These are phyloP conservation scores for Acrocera orbiculus DNA, from an alignment of 2,888 invertebrate species.

Conservation along the genomic window DNA sequence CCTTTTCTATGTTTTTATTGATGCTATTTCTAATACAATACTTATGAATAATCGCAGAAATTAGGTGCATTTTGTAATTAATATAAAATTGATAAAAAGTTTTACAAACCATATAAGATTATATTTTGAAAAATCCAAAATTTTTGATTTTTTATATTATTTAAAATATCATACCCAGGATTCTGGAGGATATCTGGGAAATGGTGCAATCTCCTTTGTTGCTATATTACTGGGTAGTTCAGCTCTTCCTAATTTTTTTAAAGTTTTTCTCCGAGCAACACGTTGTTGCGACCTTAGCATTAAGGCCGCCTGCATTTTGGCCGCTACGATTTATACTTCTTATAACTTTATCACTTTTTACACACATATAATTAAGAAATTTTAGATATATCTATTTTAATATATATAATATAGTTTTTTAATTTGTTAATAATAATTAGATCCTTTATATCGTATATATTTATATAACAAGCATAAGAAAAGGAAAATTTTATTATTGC, in stretches of 20 bases:
- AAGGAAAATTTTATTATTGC: too few relatives aligned
- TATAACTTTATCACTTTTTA: constrained; percentile 19
- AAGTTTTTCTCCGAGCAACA: constrained; percentile 62
- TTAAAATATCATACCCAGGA: constrained; percentile 40
- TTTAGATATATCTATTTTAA: background rate
- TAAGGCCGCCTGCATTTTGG: constrained; percentile 82
- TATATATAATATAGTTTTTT: constrained; percentile 1
- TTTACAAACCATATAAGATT: too few relatives aligned
- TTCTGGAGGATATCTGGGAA: constrained; percentile 71
- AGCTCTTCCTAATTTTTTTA: constrained; percentile 51
- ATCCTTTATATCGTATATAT: too few relatives aligned
- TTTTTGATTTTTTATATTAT: constrained; percentile 21
- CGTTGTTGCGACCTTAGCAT: constrained; percentile 81
- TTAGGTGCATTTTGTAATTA: too few relatives aligned
- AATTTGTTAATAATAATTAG: background rate
- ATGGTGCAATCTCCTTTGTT: constrained; percentile 70
- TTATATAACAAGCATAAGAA: too few relatives aligned
- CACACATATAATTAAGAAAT: constrained; percentile 11
- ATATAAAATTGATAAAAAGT: too few relatives aligned
- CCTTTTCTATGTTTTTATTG: too few relatives aligned
- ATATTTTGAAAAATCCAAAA: constrained; percentile 14
- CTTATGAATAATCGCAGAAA: too few relatives aligned
- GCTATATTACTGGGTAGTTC: constrained; percentile 77
- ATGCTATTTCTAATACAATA: too few relatives aligned
- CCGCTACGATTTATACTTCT: constrained; percentile 13